A percentile compares a stretch with the other conserved stretches of the same genome.
These are phyloP conservation scores for Falco punctatus DNA, from an alignment of 2,113 vertebrate genomes.

Conservation along the genomic window DNA sequence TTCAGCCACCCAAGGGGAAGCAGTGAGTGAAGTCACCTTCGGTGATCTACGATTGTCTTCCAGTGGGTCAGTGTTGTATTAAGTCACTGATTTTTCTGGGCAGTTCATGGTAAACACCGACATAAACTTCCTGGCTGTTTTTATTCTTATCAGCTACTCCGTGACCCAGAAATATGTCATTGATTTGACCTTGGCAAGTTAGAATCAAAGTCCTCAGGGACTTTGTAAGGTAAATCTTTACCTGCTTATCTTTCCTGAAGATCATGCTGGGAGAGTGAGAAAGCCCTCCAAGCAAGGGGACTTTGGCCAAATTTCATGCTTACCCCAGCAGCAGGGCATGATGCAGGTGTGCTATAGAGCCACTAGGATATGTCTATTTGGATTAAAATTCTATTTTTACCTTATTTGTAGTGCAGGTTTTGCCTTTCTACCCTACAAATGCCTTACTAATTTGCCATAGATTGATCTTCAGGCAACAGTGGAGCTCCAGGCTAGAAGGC, in stretches of 20 bases:
- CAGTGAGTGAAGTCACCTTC: not conserved
- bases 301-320: not conserved
- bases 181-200: not conserved
- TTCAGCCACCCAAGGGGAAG: not conserved
- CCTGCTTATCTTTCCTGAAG: not conserved
- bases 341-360: not conserved
- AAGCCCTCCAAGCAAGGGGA: not conserved
- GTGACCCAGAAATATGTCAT: no score
- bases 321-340: not conserved
- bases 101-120: not conserved
- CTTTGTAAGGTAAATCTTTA: not conserved
- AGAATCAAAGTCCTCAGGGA: not conserved
- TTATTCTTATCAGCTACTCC: not conserved
- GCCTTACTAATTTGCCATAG: not conserved
- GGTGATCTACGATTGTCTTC: not conserved
- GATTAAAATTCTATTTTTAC: not conserved
- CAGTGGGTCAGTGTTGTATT: not conserved
- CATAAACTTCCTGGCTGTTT: not conserved
- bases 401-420: not conserved
- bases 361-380: not conserved
- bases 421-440: not conserved
- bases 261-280: not conserved
- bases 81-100: not conserved
- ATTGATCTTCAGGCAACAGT: not conserved
- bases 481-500: not conserved